These are phyloP conservation scores for Gymnarchus niloticus DNA, from an alignment of 2,113 vertebrate species.

Conservation along the genomic window DNA sequence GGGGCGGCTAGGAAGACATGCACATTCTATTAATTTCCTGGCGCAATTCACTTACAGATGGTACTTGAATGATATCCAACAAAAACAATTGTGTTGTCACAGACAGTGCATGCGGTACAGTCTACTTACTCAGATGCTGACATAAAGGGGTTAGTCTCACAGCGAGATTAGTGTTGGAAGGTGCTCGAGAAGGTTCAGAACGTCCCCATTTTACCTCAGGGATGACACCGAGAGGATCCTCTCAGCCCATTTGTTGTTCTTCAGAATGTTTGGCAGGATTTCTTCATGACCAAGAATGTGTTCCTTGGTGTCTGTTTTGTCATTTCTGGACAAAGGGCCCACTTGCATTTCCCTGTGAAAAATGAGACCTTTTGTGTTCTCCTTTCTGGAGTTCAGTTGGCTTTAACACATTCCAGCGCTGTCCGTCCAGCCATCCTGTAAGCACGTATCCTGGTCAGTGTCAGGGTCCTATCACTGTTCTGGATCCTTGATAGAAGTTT, in stretches of 20 bases:
- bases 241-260: background rate
- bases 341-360: conserved; percentile 2
- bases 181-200: background rate
- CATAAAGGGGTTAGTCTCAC: background rate
- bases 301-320: background rate
- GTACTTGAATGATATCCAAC: background rate
- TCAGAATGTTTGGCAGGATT: background rate
- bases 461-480: background rate
- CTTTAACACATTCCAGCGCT: background rate
- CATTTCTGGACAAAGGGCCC: background rate
- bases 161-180: background rate
- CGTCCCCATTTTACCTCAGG: background rate
- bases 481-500: background rate
- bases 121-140: background rate
- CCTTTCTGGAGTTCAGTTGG: background rate
- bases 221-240: background rate
- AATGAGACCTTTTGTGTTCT: background rate
- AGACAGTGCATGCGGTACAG: background rate
- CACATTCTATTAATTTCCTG: background rate
- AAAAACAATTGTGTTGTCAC: no score
- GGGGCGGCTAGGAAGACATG: background rate
- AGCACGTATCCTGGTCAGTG: background rate
- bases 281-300: background rate
- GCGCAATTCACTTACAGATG: background rate
- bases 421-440: background rate